Evolutionary conservation across 2,797 vertebrate genomes (phyloP).

Genomic region (Salmo trutta): DNA sequence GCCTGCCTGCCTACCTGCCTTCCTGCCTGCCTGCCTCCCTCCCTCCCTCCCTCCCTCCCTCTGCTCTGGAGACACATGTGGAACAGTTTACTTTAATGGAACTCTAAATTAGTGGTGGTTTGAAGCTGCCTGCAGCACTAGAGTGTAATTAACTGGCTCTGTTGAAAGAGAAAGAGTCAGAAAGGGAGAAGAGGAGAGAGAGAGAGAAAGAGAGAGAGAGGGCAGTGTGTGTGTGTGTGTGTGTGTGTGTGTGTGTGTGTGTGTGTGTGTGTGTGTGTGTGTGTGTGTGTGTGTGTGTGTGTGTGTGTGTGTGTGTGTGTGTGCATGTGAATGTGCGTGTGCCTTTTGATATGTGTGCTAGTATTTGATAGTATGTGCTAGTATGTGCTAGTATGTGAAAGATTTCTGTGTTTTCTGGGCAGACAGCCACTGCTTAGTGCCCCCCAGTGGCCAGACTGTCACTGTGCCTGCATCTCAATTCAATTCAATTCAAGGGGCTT

Average conservation of each 20-base stretch:
- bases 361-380: constrained; percentile 10
- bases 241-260: neutral
- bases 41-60: neutral
- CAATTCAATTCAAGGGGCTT: too few relatives aligned
- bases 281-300: constrained; percentile 7
- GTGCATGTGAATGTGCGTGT: neutral
- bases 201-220: constrained; percentile 19
- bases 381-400: constrained; percentile 47
- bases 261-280: constrained; percentile 24
- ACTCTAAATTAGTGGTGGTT: constrained; percentile 87
- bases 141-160: constrained; percentile 87
- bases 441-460: constrained; percentile 73
- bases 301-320: neutral
- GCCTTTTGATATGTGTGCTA: constrained; percentile 47
- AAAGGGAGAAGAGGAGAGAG: constrained; percentile 63
- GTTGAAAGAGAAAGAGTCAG: constrained; percentile 81
- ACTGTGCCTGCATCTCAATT: constrained; percentile 47
- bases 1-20: neutral
- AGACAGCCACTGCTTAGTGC: constrained; percentile 68
- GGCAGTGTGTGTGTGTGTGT: constrained; percentile 58
- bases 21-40: neutral
- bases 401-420: constrained; percentile 57
- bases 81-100: constrained; percentile 89
- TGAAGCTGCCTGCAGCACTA: constrained; percentile 85
- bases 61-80: constrained; percentile 79